Base-by-base conservation (phyloP, 2,113 vertebrate genomes). In the Pithys albifrons region DNA sequence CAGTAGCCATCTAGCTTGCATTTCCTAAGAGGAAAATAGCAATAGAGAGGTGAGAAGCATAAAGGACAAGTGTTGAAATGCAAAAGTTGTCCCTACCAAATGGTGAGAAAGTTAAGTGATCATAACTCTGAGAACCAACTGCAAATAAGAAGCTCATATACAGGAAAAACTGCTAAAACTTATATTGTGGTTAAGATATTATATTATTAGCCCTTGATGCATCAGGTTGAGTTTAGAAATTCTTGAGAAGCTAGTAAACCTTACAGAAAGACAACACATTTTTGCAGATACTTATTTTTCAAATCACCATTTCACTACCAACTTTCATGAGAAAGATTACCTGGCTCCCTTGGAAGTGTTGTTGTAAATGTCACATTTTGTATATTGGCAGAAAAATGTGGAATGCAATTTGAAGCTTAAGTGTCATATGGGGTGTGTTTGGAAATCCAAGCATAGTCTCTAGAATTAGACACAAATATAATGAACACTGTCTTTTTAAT, bases 101-200 rank as follows among this genome's bases (percentile, higher is more conserved):
- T 10, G 59, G 4, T 28, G 20, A 59, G 35, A 75, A 75, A 88
- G 17, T 29, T 66, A 46, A 70, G 7, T 19, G 9, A 83, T 8
- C 13, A 18, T 39, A 12, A 75, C 3, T 6, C 4, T 45, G 41
- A 49, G 9, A 14, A 61, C 4, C 16, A 75, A 10, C 13, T 49
- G 22, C 3, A 54, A 72, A 4, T 41, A 20, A 55, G 58, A 81
- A 62, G 10, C 3, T 51, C 28, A 41, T 20, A 43, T 13, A 6
- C 12, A 69, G 28, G 12, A 41, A 70, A 69, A 74, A 2, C 6
- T 43, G 7, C 6, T 62, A 37, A 85, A 72, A 62, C 2, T 3
- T 41, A 0, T 43, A 13, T 9, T 1, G 1, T 41, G 9, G 5
- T 1, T 14, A 54, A 78, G 52, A 31, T 27, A 49, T 72, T 27